These are phyloP conservation scores for Pandemis corylana DNA, from an alignment of 2,888 invertebrate species.

Conservation along the genomic window DNA sequence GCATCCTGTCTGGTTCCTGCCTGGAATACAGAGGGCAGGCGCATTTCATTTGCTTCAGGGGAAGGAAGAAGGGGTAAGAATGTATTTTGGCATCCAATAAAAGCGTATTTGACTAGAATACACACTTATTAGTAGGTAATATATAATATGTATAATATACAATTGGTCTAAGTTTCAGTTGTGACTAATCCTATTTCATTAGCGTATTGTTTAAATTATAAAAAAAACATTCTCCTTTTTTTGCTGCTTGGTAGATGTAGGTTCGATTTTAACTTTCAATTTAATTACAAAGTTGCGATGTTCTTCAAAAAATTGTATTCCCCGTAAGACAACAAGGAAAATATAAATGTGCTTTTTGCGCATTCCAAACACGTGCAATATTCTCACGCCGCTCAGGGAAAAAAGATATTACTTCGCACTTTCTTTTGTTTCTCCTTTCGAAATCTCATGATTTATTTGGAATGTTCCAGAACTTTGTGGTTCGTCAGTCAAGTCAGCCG, in stretches of 20 bases:
- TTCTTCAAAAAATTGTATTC: not conserved
- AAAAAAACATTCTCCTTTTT: not conserved
- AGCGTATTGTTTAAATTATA: too few relatives aligned
- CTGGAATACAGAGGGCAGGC: slow-evolving; percentile 96
- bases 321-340: slow-evolving; percentile 6
- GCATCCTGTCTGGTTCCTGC: slow-evolving; percentile 98
- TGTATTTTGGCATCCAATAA: not conserved
- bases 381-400: slow-evolving; percentile 26
- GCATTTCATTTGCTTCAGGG: slow-evolving; percentile 97
- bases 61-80: slow-evolving; percentile 93
- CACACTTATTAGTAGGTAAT: too few relatives aligned
- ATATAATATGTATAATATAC: too few relatives aligned
- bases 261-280: not conserved
- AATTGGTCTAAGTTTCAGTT: too few relatives aligned
- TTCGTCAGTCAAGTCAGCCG: slow-evolving; percentile 96
- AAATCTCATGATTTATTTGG: not conserved
- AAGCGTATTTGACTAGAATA: too few relatives aligned
- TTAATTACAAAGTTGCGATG: not conserved
- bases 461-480: slow-evolving; percentile 93
- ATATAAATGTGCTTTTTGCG: slow-evolving; percentile 11
- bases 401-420: slow-evolving; percentile 23
- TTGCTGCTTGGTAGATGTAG: not conserved
- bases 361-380: slow-evolving; percentile 35
- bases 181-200: too few relatives aligned
- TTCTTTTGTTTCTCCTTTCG: slow-evolving; percentile 10